phyloP scores from a whole-genome alignment of 1,140 invertebrate species.

The Meloidogyne floridensis region DNA sequence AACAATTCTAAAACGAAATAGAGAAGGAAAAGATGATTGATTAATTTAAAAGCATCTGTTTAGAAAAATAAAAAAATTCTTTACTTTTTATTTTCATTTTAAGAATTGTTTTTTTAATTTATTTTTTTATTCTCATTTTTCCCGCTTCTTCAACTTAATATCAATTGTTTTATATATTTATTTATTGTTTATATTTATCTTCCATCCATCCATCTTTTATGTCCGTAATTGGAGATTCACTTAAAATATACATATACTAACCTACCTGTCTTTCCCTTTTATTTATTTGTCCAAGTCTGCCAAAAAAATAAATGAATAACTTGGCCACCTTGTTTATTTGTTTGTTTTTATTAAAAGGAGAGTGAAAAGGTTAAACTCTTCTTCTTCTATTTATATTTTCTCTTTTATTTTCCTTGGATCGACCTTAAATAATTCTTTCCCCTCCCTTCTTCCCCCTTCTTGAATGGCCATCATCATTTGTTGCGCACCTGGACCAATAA shows the following conservation, averaged over 20 bases:
- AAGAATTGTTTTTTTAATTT: too few species aligned
- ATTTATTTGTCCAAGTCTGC: not conserved
- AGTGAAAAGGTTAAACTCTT: not conserved
- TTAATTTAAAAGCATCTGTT: too few species aligned
- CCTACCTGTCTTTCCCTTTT: not conserved
- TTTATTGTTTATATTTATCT: not conserved
- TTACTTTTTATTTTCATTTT: too few species aligned
- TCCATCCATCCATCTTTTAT: not conserved
- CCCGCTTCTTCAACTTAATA: too few species aligned
- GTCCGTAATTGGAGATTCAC: slow-evolving; percentile 8
- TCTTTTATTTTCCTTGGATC: not conserved
- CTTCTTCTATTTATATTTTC: not conserved
- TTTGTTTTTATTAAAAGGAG: not conserved
- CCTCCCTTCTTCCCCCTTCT: too few species aligned
- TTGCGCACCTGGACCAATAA: slow-evolving; percentile 4
- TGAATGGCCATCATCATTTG: not conserved
- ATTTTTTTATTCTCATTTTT: too few species aligned
- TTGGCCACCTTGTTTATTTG: not conserved
- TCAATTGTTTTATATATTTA: not conserved
- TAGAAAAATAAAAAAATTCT: too few species aligned
- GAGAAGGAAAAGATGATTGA: too few species aligned
- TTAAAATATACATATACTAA: not conserved
- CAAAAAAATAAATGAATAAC: too few species aligned
- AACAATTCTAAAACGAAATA: too few species aligned
- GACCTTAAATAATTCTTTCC: not conserved